Evolutionary conservation across 2,888 invertebrate species (phyloP).

Genomic region (Homarus gammarus): DNA sequence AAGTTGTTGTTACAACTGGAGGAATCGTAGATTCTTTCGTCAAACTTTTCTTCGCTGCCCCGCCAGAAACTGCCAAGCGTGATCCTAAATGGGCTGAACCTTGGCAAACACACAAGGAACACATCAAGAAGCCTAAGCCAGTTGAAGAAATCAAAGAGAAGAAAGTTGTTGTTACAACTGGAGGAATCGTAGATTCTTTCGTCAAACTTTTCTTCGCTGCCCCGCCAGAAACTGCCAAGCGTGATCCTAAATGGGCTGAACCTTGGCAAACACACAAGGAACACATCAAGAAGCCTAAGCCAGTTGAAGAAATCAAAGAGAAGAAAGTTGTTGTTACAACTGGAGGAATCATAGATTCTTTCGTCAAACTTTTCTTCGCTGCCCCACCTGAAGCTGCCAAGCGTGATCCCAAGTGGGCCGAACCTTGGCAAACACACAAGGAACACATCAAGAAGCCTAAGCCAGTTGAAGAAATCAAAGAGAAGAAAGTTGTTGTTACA

Average conservation of each 20-base stretch:
- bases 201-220: slow-evolving; percentile 31
- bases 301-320: neutral
- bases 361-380: slow-evolving; percentile 64
- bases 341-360: slow-evolving; percentile 50
- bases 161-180: slow-evolving; percentile 1
- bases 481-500: slow-evolving; percentile 2
- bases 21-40: slow-evolving; percentile 43
- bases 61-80: slow-evolving; percentile 24
- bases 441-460: slow-evolving; percentile 40
- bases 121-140: slow-evolving; percentile 27
- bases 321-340: neutral
- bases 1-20: neutral
- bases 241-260: slow-evolving; percentile 69
- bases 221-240: slow-evolving; percentile 18
- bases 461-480: slow-evolving; percentile 50
- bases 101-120: slow-evolving; percentile 73
- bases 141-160: slow-evolving; percentile 7
- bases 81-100: slow-evolving; percentile 70
- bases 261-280: slow-evolving; percentile 74
- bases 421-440: slow-evolving; percentile 73
- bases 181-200: slow-evolving; percentile 35
- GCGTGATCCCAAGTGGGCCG: slow-evolving; percentile 70
- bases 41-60: slow-evolving; percentile 21
- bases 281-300: slow-evolving; percentile 31
- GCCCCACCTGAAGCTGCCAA: slow-evolving; percentile 41